Evolutionary conservation across 2,797 vertebrate species (phyloP), one percentile per base, ranked within the genome.

Genomic region (Pyrocephalus nanus): DNA sequence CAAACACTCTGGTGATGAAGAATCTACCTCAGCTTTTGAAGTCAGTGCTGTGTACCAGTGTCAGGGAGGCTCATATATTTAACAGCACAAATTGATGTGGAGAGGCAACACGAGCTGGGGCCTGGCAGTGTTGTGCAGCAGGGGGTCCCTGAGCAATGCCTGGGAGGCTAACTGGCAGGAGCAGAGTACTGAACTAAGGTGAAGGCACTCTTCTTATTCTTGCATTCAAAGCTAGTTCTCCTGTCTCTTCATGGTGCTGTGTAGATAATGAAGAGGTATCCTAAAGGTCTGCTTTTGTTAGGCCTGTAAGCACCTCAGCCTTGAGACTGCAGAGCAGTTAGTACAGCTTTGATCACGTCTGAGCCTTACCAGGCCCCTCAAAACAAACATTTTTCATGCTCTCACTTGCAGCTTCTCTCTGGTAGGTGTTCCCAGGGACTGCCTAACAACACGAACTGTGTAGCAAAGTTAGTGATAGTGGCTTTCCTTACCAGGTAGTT

Each of bases 101-200:
- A 36, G 55, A 1, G 1, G 51, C 30, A 71, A 11, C 27, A 32
- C 0, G 2, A 22, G 30, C 4, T 30, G 58, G 58, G 58, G 50
- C 25, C 40, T 43, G 36, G 53, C 40, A 29, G 48, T 6, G 1
- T 10, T 29, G 47, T 29, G 78, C 25, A 70, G 55, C 61, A 64
- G 29, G 17, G 14, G 2, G 34, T 21, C 27, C n/a, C 38, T 18
- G 6, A 48, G 55, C 61, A 50, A 42, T 61, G 32, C 40, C 36
- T 4, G 1, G 57, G 45, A 42, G 36, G n/a, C 40, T 3, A 3
- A 14, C 29, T 22, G 45, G 11, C 47, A 57, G 65, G 61, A 48
- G 42, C 60, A 66, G 54, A 15, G 30, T 30, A 11, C 70, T 58
- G 21, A 54, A 22, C 32, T 29, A 20, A 70, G 43, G 70, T 1